Evolutionary conservation across 2,888 invertebrate genomes (phyloP).

Genomic region (Yponomeuta cagnagella): DNA sequence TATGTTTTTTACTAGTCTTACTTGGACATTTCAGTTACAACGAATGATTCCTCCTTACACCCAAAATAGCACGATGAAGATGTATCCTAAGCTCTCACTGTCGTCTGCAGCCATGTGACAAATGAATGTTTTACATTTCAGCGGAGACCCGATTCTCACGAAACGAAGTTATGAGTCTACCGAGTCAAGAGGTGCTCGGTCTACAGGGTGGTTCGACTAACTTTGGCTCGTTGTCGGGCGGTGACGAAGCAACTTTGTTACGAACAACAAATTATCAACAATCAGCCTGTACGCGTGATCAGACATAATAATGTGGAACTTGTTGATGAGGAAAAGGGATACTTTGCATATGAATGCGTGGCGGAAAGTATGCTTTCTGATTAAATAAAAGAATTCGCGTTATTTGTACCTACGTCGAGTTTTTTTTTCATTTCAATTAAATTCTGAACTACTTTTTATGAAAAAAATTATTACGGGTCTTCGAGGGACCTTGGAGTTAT

Average conservation of each 20-base stretch:
- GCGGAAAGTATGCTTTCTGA: background rate
- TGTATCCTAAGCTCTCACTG: background rate
- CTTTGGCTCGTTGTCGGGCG: slow-evolving; percentile 4
- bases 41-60: background rate
- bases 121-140: slow-evolving; percentile 23
- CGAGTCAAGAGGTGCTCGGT: slow-evolving; percentile 14
- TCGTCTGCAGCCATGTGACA: slow-evolving; percentile 18
- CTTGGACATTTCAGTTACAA: background rate
- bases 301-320: slow-evolving; percentile 3
- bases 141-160: slow-evolving; percentile 21
- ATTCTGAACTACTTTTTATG: too few relatives aligned
- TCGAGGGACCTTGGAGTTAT: too few relatives aligned
- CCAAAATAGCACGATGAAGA: background rate
- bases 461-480: too few relatives aligned
- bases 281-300: slow-evolving; percentile 10
- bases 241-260: slow-evolving; percentile 8
- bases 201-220: slow-evolving; percentile 13
- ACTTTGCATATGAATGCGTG: background rate
- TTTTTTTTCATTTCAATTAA: too few relatives aligned
- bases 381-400: background rate
- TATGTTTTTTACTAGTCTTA: too few relatives aligned
- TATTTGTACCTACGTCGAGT: background rate
- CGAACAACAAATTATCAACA: slow-evolving; percentile 15
- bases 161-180: slow-evolving; percentile 22
- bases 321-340: slow-evolving; percentile 1